Base-by-base conservation (phyloP, 2,888 invertebrate species). In the Embidobia sp. region DNA sequence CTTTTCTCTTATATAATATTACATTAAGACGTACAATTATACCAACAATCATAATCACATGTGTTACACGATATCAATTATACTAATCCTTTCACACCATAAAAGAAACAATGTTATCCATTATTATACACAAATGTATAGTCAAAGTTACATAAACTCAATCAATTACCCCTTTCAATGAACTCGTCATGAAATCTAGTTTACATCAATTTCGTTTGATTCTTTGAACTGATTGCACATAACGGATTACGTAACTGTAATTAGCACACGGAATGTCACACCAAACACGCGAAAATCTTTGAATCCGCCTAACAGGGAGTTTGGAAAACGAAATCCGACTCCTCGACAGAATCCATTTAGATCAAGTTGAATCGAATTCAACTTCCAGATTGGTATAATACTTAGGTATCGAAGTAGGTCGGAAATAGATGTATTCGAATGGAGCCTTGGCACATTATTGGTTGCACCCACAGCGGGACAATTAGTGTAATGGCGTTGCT, bases 371-470 rank as follows among this genome's bases (percentile, higher is more conserved):
- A 48, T 26, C 29, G 35, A 46, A 72, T 29, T 31, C 37, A 19
- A 13, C 27, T n/a, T n/a, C 35, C 40, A 37, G 55, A 63, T 48
- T 67, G 51, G 19, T 37, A 59, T 51, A 48, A 51, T 37, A 51
- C 44, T 27, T 15, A 8, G 27, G 44, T 63, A 49, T 72, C 53
- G 42, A 77, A 77, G 64, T 78, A 74, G 78, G 69, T 63, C 74
- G 78, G 74, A 78, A 78, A 78, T 61, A 55, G 51, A 66, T 67
- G 13, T 66, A 70, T 78, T 55, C 29, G 48, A 48, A 67, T 69
- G 44, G 66, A 75, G 53, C 77, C 79, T 79, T 79, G 77, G 79
- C 73, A 77, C 69, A 64, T 79, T 79, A 79, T 73, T 74, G 78
- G 78, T 76, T 73, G 78, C 76, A 78, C 78, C 73, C 72, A 77